These are phyloP conservation scores for Apotomis capreana DNA, from an alignment of 2,888 invertebrate genomes.

Conservation along the genomic window DNA sequence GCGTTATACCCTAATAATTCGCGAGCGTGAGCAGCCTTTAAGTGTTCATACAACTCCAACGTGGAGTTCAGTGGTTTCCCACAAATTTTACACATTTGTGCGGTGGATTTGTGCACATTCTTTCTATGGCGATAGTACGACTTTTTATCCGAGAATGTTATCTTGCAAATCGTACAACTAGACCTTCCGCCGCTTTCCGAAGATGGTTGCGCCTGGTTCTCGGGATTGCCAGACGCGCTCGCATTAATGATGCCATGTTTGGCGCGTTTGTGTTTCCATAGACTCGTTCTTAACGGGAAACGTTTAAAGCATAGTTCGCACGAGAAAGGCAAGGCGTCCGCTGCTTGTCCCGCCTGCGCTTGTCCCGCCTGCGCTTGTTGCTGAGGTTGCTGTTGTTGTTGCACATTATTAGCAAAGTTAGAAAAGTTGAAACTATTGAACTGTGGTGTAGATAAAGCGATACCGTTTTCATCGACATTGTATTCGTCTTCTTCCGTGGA, in stretches of 20 bases:
- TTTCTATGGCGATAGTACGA: conserved; percentile 85
- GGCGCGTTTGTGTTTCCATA: conserved; percentile 80
- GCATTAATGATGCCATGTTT: conserved; percentile 77
- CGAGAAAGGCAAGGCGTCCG: conserved; percentile 66
- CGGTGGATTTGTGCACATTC: conserved; percentile 78
- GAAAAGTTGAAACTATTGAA: conserved; percentile 79
- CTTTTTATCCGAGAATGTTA: conserved; percentile 84
- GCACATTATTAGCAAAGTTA: conserved; percentile 62
- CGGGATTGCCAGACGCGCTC: conserved; percentile 55
- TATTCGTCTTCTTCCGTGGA: conserved; percentile 80
- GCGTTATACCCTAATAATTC: conserved; percentile 78
- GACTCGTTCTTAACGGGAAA: conserved; percentile 75
- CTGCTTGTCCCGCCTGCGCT: conserved; percentile 51
- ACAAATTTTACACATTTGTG: conserved; percentile 85
- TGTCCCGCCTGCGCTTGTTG: conserved; percentile 28
- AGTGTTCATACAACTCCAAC: conserved; percentile 85
- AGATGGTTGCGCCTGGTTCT: conserved; percentile 52
- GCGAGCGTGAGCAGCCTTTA: conserved; percentile 83
- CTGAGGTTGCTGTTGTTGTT: conserved; percentile 47
- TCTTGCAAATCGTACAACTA: conserved; percentile 85
- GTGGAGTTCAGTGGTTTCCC: conserved; percentile 85
- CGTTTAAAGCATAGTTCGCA: conserved; percentile 78
- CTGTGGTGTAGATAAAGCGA: conserved; percentile 74
- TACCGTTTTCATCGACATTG: conserved; percentile 74
- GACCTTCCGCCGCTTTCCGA: conserved; percentile 69